phyloP scores from a whole-genome alignment of 2,797 vertebrate species.

The Cryptoprocta ferox region DNA sequence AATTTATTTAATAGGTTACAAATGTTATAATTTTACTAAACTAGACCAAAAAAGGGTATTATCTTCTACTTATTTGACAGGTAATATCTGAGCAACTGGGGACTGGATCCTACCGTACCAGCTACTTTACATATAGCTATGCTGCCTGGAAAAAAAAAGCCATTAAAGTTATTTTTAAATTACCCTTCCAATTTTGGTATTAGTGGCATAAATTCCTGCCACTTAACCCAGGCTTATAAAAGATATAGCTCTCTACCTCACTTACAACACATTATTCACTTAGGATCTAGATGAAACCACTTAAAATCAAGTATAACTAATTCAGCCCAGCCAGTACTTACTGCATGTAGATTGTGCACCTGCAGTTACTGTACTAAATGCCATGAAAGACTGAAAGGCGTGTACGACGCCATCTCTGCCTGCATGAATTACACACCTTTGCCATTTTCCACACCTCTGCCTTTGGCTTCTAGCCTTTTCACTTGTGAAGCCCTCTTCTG shows the following conservation, averaged over 20 bases:
- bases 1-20: constrained; percentile 56
- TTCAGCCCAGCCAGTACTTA: background rate
- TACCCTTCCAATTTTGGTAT: constrained; percentile 47
- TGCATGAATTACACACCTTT: background rate
- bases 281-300: constrained; percentile 54
- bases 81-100: background rate
- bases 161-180: constrained; percentile 68
- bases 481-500: background rate
- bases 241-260: background rate
- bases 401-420: background rate
- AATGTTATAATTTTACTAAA: constrained; percentile 19
- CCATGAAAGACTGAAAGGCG: background rate
- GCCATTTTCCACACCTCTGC: background rate
- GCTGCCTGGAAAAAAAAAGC: constrained; percentile 34
- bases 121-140: background rate
- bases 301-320: constrained; percentile 55
- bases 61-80: constrained; percentile 3
- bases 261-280: constrained; percentile 56
- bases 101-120: background rate
- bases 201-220: constrained; percentile 48
- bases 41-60: constrained; percentile 4
- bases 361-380: background rate
- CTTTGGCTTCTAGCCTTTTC: constrained; percentile 12
- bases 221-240: constrained; percentile 47
- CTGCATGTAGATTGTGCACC: background rate